These are phyloP conservation scores for Heliconius melpomene DNA, from an alignment of 1,140 invertebrate species.

Conservation along the genomic window DNA sequence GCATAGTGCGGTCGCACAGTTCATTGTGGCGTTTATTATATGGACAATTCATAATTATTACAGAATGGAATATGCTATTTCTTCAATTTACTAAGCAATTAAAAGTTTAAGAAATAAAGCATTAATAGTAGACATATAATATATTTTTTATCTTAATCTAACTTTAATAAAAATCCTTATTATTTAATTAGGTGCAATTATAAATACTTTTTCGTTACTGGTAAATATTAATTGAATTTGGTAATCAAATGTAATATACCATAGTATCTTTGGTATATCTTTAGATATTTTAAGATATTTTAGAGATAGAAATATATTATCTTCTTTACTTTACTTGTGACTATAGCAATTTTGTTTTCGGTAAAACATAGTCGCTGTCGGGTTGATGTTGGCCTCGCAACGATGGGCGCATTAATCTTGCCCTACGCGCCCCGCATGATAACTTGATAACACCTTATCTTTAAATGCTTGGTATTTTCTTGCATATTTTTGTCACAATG, in stretches of 20 bases:
- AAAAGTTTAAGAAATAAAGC: too few species aligned
- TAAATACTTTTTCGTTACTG: too few species aligned
- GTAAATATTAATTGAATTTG: too few species aligned
- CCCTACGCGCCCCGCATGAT: conserved; percentile 49
- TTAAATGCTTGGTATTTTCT: conserved; percentile 15
- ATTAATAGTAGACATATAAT: too few species aligned
- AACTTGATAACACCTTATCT: conserved; percentile 41
- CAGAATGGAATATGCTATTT: too few species aligned
- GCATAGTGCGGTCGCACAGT: conserved; percentile 54
- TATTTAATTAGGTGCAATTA: too few species aligned
- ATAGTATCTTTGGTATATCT: too few species aligned
- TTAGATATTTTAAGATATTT: not conserved
- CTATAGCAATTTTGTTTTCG: not conserved
- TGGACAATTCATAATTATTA: conserved; percentile 28
- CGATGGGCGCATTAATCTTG: conserved; percentile 55
- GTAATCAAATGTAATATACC: too few species aligned
- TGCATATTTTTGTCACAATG: conserved; percentile 16
- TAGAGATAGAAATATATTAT: conserved; percentile 19
- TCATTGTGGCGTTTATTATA: conserved; percentile 58
- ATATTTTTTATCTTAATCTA: too few species aligned
- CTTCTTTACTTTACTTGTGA: not conserved
- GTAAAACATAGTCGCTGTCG: conserved; percentile 39
- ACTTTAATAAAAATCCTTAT: too few species aligned
- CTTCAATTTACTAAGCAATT: too few species aligned
- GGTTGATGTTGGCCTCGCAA: conserved; percentile 37